phyloP scores from a whole-genome alignment of 2,888 invertebrate genomes.

The Metacarcinus magister region DNA sequence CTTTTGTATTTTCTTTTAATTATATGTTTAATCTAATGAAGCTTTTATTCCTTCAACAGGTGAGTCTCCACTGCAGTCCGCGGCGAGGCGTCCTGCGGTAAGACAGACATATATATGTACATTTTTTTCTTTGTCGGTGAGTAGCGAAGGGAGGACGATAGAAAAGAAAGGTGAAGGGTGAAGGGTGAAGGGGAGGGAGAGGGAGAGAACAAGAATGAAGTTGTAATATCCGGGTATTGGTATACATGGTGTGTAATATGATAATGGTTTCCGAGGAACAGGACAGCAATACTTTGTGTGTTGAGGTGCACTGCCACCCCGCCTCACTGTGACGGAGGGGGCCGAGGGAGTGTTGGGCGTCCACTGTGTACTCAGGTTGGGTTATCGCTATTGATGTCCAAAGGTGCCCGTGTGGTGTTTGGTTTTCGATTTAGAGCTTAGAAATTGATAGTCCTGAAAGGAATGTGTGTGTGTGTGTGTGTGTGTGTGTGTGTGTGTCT shows the following conservation, averaged over 20 bases:
- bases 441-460: neutral
- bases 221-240: neutral
- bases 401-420: neutral
- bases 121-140: too few relatives aligned
- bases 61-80: neutral
- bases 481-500: neutral
- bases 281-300: neutral
- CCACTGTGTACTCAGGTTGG: neutral
- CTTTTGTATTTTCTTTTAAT: neutral
- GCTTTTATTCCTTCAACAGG: neutral
- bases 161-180: neutral
- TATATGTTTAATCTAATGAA: neutral
- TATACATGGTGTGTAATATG: neutral
- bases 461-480: neutral
- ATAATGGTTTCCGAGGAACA: neutral
- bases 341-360: neutral
- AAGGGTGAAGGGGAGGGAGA: too few relatives aligned
- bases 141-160: neutral
- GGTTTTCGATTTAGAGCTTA: neutral
- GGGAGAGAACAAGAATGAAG: neutral
- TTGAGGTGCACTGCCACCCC: neutral
- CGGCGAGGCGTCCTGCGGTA: neutral
- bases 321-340: too few relatives aligned
- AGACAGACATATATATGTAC: neutral
- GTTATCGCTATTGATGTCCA: neutral